phyloP scores from a whole-genome alignment of 2,113 vertebrate species.

The Atlantisia rogersi region DNA sequence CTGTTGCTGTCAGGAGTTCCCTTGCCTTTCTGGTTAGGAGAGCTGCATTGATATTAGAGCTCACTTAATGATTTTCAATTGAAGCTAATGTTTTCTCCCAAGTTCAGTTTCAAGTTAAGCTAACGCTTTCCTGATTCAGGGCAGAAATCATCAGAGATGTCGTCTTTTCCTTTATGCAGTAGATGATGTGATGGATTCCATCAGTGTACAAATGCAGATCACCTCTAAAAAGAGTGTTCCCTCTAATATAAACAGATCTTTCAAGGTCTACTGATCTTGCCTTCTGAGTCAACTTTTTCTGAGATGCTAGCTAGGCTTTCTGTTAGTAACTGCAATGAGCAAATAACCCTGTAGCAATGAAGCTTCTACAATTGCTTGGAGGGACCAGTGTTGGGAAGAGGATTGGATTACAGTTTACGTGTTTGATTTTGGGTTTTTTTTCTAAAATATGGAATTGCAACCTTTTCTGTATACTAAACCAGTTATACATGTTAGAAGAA shows the following conservation, averaged over 20 bases:
- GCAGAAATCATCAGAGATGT: background rate
- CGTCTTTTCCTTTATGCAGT: background rate
- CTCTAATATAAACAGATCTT: constrained; percentile 12
- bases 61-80: background rate
- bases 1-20: background rate
- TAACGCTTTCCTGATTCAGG: background rate
- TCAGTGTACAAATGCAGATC: background rate
- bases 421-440: background rate
- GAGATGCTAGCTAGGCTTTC: background rate
- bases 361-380: background rate
- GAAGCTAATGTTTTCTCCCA: background rate
- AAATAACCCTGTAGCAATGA: background rate
- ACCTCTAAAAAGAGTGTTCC: constrained; percentile 17
- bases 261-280: constrained; percentile 25
- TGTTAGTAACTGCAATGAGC: too few species aligned
- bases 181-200: background rate
- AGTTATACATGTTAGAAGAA: background rate
- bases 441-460: background rate
- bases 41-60: background rate
- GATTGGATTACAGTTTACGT: background rate
- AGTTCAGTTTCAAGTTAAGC: background rate
- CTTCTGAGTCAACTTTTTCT: constrained; percentile 21
- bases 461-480: background rate
- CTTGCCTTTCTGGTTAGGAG: background rate
- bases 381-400: background rate